A percentile compares a stretch with the other conserved stretches of the same genome.
Evolutionary conservation across 2,113 vertebrate species (phyloP).

Genomic region (Empidonax traillii): DNA sequence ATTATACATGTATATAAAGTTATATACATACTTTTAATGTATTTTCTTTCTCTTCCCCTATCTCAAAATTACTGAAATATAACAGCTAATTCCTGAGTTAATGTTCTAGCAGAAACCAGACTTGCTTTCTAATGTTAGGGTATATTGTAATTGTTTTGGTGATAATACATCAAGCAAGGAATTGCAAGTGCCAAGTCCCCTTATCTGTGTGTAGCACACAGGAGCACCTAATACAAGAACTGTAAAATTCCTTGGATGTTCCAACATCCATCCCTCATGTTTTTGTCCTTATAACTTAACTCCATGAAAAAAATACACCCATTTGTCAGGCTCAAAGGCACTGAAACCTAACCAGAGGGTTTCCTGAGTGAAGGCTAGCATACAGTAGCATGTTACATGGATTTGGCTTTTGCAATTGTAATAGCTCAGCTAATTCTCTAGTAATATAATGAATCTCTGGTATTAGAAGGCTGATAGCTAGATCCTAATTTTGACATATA

Average conservation of each 20-base stretch:
- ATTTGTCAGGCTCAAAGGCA: neutral
- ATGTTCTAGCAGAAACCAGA: neutral
- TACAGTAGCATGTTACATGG: neutral
- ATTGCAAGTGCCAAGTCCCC: neutral
- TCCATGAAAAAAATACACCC: neutral
- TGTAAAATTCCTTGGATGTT: neutral
- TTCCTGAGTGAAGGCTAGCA: neutral
- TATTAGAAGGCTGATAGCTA: neutral
- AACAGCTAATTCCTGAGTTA: neutral
- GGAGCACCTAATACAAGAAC: neutral
- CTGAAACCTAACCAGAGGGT: neutral
- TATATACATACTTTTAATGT: neutral
- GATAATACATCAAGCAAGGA: neutral
- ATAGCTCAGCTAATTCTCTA: neutral
- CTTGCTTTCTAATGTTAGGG: neutral
- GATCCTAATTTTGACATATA: neutral
- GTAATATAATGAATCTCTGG: neutral
- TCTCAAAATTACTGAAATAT: neutral
- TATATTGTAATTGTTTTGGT: neutral
- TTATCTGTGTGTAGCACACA: fast-evolving
- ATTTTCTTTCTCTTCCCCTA: neutral
- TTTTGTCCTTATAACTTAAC: neutral
- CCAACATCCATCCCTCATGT: neutral
- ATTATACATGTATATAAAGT: neutral
- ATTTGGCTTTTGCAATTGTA: neutral